A percentile compares a stretch with the other conserved stretches of the same genome.
Conservation (phyloP, 1,140 invertebrate species). For the Zophobas atratus region DNA sequence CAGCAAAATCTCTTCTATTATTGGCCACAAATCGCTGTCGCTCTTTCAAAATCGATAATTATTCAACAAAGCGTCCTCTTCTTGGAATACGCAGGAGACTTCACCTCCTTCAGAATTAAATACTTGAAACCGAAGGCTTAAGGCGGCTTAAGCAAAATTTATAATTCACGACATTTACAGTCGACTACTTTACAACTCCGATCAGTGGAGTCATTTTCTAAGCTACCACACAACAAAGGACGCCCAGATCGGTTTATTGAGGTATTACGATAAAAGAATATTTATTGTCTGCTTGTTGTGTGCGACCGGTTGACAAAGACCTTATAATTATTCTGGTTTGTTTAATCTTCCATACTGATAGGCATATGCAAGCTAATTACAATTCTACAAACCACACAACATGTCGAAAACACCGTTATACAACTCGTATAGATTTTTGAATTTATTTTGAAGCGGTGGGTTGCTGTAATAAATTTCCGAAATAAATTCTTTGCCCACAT, state of each 20-base stretch:
- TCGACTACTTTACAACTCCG: conserved; percentile 28
- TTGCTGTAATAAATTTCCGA: background rate
- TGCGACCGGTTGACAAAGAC: background rate
- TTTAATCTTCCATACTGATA: background rate
- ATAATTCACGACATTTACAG: conserved; percentile 36
- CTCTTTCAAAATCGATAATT: conserved; percentile 19
- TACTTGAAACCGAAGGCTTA: conserved; percentile 22
- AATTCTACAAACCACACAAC: background rate
- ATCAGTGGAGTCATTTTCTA: conserved; percentile 28
- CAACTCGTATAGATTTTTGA: background rate
- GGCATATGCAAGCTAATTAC: background rate
- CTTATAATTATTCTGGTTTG: background rate
- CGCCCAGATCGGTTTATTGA: conserved; percentile 19
- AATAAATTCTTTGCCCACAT: background rate
- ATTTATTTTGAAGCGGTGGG: background rate
- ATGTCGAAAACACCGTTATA: background rate
- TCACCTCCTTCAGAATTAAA: conserved; percentile 29
- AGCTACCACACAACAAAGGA: conserved; percentile 29
- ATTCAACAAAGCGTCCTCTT: background rate
- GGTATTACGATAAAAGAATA: conserved; percentile 18
- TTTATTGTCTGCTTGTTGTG: conserved; percentile 1
- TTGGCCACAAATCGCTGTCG: too few species aligned
- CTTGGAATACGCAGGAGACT: conserved; percentile 13
- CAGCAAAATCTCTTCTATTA: too few species aligned
- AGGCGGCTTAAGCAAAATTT: conserved; percentile 35